Conservation (phyloP, 1,140 invertebrate species). For the Formica exsecta region DNA sequence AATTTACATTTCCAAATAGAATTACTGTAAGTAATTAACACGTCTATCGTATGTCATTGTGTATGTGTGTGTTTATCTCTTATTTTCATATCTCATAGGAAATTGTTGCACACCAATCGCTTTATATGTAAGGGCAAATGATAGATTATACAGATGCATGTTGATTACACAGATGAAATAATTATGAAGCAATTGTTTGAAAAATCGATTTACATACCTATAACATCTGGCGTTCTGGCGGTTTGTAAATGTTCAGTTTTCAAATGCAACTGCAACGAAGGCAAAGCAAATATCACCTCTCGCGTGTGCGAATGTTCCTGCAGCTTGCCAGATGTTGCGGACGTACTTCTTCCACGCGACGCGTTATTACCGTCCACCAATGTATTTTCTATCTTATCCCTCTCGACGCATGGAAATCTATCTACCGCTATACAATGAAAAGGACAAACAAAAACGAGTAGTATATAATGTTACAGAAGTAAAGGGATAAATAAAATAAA, state of each 20-base stretch:
- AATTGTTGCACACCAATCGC: neutral
- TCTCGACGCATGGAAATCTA: slow-evolving; percentile 94
- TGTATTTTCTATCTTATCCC: slow-evolving; percentile 88
- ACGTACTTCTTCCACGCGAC: slow-evolving; percentile 84
- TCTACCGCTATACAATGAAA: slow-evolving; percentile 91
- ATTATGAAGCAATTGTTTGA: neutral
- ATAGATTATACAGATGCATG: neutral
- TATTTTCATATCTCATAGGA: slow-evolving; percentile 41
- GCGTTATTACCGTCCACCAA: slow-evolving; percentile 78
- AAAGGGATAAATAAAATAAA: slow-evolving; percentile 17
- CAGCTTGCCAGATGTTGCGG: slow-evolving; percentile 87
- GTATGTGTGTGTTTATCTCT: neutral
- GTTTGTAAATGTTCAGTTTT: slow-evolving; percentile 97
- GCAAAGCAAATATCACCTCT: slow-evolving; percentile 98
- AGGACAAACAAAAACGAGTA: slow-evolving; percentile 6
- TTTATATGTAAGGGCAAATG: neutral
- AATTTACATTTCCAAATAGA: neutral
- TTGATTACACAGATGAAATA: neutral
- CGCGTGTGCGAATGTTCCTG: slow-evolving; percentile 95
- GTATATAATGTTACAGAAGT: slow-evolving; percentile 33
- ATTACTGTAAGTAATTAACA: neutral
- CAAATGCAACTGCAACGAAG: slow-evolving; percentile 96
- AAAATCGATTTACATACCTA: slow-evolving; percentile 86
- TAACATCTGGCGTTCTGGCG: slow-evolving; percentile 90
- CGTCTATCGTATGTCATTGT: neutral